These are phyloP conservation scores for Ciconia maguari DNA, from an alignment of 2,113 vertebrate genomes.

Conservation along the genomic window DNA sequence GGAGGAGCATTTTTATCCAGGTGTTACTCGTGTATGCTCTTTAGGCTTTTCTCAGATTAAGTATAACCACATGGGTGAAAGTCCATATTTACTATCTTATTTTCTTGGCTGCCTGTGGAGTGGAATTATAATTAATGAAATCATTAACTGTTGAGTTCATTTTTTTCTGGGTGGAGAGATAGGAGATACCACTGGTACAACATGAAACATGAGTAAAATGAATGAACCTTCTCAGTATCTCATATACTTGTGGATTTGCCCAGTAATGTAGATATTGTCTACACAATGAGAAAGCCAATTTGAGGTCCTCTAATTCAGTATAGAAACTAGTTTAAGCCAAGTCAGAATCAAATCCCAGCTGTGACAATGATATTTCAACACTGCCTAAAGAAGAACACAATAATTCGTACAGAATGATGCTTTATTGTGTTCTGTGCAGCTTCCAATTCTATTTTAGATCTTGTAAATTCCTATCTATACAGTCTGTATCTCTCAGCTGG, in stretches of 20 bases:
- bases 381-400: background rate
- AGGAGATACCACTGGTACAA: background rate
- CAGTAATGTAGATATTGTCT: background rate
- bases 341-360: background rate
- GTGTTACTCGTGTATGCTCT: background rate
- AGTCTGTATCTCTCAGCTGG: background rate
- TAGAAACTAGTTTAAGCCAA: background rate
- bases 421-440: background rate
- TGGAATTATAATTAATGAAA: background rate
- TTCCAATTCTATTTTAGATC: background rate
- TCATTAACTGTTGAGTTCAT: background rate
- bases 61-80: background rate
- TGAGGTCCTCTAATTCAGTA: background rate
- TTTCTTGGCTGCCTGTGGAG: background rate
- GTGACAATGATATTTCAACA: background rate
- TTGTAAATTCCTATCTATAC: background rate
- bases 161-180: background rate
- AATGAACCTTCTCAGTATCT: background rate
- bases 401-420: background rate
- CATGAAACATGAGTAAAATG: background rate
- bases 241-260: background rate
- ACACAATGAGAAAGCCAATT: background rate
- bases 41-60: background rate
- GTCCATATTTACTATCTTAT: background rate
- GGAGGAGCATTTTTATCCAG: background rate